Evolutionary conservation across 1,140 invertebrate species (phyloP).

Genomic region (Cyclargus thomasi): DNA sequence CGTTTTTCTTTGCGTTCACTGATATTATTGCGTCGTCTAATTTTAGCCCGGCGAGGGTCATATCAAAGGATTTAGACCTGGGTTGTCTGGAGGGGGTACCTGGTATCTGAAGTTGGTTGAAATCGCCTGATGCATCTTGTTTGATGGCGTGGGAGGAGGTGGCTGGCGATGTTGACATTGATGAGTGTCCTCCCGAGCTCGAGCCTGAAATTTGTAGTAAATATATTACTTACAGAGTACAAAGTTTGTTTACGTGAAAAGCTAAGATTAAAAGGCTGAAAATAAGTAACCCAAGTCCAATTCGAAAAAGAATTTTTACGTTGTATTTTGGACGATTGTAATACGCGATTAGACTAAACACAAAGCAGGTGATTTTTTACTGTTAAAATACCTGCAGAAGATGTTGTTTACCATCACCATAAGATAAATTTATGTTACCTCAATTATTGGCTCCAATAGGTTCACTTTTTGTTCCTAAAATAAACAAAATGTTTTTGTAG

Average conservation of each 20-base stretch:
- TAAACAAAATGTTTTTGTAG: conserved; percentile 26
- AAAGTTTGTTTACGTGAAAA: background rate
- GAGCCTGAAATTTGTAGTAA: conserved; percentile 49
- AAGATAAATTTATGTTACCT: conserved; percentile 41
- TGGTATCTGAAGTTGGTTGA: conserved; percentile 57
- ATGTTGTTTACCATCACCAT: conserved; percentile 31
- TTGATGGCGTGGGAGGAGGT: conserved; percentile 50
- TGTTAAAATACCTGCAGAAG: no score
- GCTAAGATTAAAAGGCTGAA: background rate
- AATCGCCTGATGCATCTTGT: conserved; percentile 41
- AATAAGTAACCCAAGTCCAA: background rate
- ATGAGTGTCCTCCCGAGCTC: conserved; percentile 64
- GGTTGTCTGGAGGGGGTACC: conserved; percentile 52
- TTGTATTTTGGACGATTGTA: no score
- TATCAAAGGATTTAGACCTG: conserved; percentile 66
- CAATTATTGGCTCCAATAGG: conserved; percentile 44
- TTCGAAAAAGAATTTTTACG: background rate
- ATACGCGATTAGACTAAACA: no score
- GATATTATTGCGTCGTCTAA: conserved; percentile 61
- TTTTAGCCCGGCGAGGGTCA: conserved; percentile 51
- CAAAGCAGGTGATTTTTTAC: no score
- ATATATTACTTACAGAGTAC: background rate
- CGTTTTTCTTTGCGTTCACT: conserved; percentile 56
- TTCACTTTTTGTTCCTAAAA: conserved; percentile 49
- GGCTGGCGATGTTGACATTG: conserved; percentile 58